Evolutionary conservation across 2,888 invertebrate species (phyloP), one percentile per base, ranked within the genome.

Genomic region (Chrysopilus asiliformis): DNA sequence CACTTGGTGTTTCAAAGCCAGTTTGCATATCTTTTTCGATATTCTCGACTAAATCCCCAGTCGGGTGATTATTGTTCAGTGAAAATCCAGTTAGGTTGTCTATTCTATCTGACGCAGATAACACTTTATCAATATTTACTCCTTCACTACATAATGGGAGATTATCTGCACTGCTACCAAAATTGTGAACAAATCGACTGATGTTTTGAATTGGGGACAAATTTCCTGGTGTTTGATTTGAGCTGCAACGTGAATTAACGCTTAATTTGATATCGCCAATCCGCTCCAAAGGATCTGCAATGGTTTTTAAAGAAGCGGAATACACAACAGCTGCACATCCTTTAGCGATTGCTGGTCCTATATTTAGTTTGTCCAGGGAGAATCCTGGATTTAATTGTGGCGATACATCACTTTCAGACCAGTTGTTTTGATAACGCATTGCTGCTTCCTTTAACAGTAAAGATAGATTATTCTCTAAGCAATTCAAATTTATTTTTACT

Each of bases 291-390:
- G n/a, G n/a, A n/a, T n/a, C n/a, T n/a, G 42, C 24, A n/a, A 40
- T 40, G 18, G 46, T 45, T 44, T 67, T 70, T 34, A 71, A 62
- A 38, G 68, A 67, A 2, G 80, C 80, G 4, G 76, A 71, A 57
- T 85, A 83, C 2, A 87, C 83, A 18, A 80, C 83, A 17, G 82
- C 85, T 45, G 79, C 80, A 53, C 82, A 79, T 12, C 86, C 86
- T 58, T 85, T 82, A 5, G 78, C 82, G 47, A 87, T 76, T 2
- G 74, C 67, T 24, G 73, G 68, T 1, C 81, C 83, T 45, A 85
- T 68, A 39, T 70, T 67, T 40, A 83, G 66, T 50, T 77, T 67
- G 32, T 71, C 65, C 30, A 81, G 60, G 32, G 61, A 64, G 7
- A 71, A 58, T n/a, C 64, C 55, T 12, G 62, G 56, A 14, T 60